Evolutionary conservation across 2,113 vertebrate species (phyloP).

Genomic region (Sarotherodon lohbergeri): DNA sequence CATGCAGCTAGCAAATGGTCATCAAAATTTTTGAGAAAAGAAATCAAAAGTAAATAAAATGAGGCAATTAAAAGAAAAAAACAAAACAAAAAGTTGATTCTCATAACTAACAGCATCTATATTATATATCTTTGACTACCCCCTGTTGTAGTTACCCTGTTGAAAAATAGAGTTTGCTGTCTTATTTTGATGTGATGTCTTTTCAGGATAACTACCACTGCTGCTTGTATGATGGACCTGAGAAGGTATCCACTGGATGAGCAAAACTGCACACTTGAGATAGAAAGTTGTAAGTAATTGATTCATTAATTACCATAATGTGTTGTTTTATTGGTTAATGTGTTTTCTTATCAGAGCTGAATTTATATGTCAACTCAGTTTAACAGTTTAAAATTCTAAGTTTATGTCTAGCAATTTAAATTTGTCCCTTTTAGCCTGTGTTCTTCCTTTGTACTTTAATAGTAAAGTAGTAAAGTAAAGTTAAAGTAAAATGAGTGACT

Average conservation of each 20-base stretch:
- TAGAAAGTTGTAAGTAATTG: constrained; percentile 91
- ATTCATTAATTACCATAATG: not conserved
- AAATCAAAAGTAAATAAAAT: not conserved
- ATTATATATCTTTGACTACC: not conserved
- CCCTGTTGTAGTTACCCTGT: not conserved
- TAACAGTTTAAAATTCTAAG: not conserved
- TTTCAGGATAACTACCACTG: constrained; percentile 92
- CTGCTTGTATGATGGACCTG: constrained; percentile 98
- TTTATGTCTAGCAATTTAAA: not conserved
- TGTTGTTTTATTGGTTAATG: not conserved
- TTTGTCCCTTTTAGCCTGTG: not conserved
- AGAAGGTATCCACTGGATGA: constrained; percentile 92
- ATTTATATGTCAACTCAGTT: not conserved
- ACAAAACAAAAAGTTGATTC: not conserved
- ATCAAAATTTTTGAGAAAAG: not conserved
- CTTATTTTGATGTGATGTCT: not conserved
- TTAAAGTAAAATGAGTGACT: not conserved
- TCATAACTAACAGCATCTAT: too few species aligned
- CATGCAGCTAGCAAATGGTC: not conserved
- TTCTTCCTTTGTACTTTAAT: not conserved
- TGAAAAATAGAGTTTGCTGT: not conserved
- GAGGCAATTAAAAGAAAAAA: not conserved
- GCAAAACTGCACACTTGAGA: constrained; percentile 95
- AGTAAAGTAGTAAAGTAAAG: not conserved
- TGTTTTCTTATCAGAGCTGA: not conserved